These are phyloP conservation scores for Eupleurogrammus muticus DNA, from an alignment of 2,797 vertebrate species.

Conservation along the genomic window DNA sequence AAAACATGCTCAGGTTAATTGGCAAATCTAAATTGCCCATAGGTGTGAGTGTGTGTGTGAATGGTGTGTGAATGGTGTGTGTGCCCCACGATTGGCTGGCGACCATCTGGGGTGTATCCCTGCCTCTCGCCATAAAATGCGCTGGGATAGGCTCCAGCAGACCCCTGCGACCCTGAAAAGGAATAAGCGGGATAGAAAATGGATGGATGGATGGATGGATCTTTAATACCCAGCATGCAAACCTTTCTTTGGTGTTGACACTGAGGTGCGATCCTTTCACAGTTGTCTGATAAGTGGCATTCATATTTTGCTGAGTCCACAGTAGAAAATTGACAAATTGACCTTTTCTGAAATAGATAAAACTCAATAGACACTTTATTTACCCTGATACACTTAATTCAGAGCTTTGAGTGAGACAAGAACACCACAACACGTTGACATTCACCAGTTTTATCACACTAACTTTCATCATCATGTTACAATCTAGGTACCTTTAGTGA, in stretches of 20 bases:
- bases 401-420: constrained; percentile 7
- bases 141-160: no score
- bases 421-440: not conserved
- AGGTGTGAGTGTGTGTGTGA: no score
- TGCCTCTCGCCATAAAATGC: no score
- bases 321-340: constrained; percentile 5
- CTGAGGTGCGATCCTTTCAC: constrained; percentile 2
- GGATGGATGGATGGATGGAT: not conserved
- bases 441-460: not conserved
- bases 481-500: not conserved
- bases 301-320: constrained; percentile 5
- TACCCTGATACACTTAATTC: not conserved
- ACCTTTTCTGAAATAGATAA: constrained; percentile 24
- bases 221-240: constrained; percentile 7
- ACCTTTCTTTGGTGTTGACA: constrained; percentile 13
- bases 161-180: no score
- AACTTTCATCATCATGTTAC: not conserved
- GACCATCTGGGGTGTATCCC: no score
- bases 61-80: no score
- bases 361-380: constrained; percentile 16
- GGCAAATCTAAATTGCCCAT: no score
- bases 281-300: constrained; percentile 21
- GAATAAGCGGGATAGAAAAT: no score
- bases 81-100: no score
- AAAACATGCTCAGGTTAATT: no score